phyloP scores from a whole-genome alignment of 2,888 invertebrate genomes.

The Criorhina ranunculi region DNA sequence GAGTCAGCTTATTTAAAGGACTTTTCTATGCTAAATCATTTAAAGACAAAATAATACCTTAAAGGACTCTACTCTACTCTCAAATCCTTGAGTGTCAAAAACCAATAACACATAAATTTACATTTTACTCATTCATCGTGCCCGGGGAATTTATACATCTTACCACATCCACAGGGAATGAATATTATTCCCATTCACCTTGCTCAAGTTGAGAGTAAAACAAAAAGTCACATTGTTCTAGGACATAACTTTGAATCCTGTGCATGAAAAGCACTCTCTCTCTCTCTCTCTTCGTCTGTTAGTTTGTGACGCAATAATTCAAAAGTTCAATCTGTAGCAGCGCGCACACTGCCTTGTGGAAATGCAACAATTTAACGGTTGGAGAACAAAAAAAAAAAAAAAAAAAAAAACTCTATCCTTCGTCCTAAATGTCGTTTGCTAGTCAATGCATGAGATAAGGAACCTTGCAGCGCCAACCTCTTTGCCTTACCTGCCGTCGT shows the following conservation, averaged over 20 bases:
- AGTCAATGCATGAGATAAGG: conserved; percentile 69
- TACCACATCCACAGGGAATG: conserved; percentile 45
- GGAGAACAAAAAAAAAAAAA: conserved; percentile 21
- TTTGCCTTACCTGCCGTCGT: conserved; percentile 6
- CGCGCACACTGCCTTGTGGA: conserved; percentile 12
- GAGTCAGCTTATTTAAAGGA: no score
- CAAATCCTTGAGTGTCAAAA: conserved; percentile 53
- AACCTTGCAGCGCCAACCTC: conserved; percentile 30
- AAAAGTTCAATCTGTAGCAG: conserved; percentile 67
- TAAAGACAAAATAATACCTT: conserved; percentile 39
- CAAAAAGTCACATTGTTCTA: conserved; percentile 49
- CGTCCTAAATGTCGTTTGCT: conserved; percentile 71
- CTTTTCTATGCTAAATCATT: not conserved
- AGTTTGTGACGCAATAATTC: conserved; percentile 73
- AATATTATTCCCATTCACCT: not conserved
- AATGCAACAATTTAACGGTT: conserved; percentile 71
- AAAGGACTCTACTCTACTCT: conserved; percentile 29
- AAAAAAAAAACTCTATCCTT: conserved; percentile 60
- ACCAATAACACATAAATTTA: conserved; percentile 68
- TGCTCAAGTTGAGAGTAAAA: not conserved
- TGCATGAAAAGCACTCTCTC: conserved; percentile 60
- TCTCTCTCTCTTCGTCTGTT: conserved; percentile 53
- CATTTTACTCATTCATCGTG: conserved; percentile 45
- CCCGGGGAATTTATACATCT: conserved; percentile 46
- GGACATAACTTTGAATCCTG: conserved; percentile 47